Base-by-base conservation (phyloP, 2,797 vertebrate genomes). In the Coregonus sp. region DNA sequence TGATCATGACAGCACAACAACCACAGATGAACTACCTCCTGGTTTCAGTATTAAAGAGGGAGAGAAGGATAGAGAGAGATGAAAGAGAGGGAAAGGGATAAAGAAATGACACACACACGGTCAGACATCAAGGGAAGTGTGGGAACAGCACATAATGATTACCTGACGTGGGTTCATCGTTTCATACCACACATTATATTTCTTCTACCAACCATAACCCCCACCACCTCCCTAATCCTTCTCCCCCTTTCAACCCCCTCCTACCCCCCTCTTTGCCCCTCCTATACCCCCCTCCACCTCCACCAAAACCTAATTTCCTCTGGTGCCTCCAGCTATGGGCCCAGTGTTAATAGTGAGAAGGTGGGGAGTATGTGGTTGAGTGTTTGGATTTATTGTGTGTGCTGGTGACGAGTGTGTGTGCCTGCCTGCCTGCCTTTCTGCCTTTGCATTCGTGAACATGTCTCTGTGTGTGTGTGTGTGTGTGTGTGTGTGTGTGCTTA, bases 241-340 rank as follows among this genome's bases (percentile, higher is more conserved):
- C 88, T 81, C 86, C 87, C 80, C 86, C 89, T 87, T 86, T 87
- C 86, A 89, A 91, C 86, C 88, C 81, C 81, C 80, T 83, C 82
- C 75, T 9, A 9, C 40, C 7, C 7, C 2, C 40, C 37, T 9
- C 29, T 20, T 50, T 7, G 16, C n/a, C 65, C 25, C 69, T 16
- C 50, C 37, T 35, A 25, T 47, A 47, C 40, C 40, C 40, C 37
- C 40, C 40, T 12, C 40, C 40, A 47, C 40, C 40, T 18, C 66
- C 15, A 89, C 84, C 89, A 87, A 92, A 94, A 92, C 83, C 90
- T 92, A 78, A 93, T 93, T 94, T 94, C 93, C 93, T 94, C 82
- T 86, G 74, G 63, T 18, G 86, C 93, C 92, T 87, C 86, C 0
- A 92, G 93, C 92, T 90, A 92, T 89, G 88, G 87, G 90, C 89